Evolutionary conservation across 2,888 invertebrate genomes (phyloP).

Genomic region (Platycheirus rosarum): DNA sequence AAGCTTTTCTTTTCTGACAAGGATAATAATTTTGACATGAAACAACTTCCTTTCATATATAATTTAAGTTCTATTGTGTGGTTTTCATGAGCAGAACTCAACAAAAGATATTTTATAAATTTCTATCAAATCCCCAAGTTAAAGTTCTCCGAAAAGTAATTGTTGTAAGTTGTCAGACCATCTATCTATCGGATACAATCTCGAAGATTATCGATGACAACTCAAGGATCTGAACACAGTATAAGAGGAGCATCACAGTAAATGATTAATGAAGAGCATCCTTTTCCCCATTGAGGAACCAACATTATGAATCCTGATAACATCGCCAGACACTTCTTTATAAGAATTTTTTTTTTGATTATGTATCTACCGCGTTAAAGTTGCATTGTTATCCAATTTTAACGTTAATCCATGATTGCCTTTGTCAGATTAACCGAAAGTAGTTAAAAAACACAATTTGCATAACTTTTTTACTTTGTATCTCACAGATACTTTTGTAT

Average conservation of each 20-base stretch:
- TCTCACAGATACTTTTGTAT: conserved; percentile 10
- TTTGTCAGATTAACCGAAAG: no score
- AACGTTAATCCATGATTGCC: conserved; percentile 54
- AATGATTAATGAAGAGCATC: conserved; percentile 66
- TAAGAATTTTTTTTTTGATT: neutral
- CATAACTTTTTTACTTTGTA: conserved; percentile 32
- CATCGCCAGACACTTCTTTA: conserved; percentile 40
- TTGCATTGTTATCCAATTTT: conserved; percentile 55
- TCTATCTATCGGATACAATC: conserved; percentile 33
- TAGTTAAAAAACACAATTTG: no score
- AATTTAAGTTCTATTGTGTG: conserved; percentile 28
- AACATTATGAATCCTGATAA: conserved; percentile 32
- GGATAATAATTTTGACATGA: conserved; percentile 34
- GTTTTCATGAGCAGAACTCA: conserved; percentile 4
- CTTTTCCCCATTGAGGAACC: conserved; percentile 24
- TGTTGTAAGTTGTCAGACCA: conserved; percentile 50
- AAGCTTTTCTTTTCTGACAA: conserved; percentile 23
- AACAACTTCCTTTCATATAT: conserved; percentile 25
- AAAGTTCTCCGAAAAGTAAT: conserved; percentile 35
- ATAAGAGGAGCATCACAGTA: conserved; percentile 6
- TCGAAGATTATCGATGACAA: conserved; percentile 39
- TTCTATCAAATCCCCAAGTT: conserved; percentile 1
- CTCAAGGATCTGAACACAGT: conserved; percentile 27
- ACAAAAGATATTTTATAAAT: neutral
- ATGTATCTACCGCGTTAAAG: neutral